phyloP scores from a whole-genome alignment of 2,113 vertebrate species.

The Zosterops lateralis region DNA sequence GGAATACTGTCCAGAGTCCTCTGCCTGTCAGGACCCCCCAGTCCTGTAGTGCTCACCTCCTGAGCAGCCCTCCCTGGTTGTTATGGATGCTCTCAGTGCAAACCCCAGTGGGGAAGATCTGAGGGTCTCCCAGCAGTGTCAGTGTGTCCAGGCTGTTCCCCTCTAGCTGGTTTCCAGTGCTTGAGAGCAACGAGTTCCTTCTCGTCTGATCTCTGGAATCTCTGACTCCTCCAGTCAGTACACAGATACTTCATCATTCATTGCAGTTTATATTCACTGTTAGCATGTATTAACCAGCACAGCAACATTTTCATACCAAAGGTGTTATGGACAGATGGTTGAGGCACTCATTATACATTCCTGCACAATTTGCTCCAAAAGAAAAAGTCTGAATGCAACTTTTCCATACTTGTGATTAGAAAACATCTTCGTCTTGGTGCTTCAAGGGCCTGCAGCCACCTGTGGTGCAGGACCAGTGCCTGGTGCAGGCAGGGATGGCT shows the following conservation, averaged over 20 bases:
- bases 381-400: not conserved
- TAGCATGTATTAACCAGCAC: not conserved
- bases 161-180: not conserved
- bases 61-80: not conserved
- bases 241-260: not conserved
- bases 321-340: not conserved
- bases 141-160: not conserved
- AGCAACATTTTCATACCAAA: not conserved
- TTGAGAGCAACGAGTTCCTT: not conserved
- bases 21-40: accelerated
- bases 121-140: accelerated
- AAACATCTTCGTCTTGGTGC: not conserved
- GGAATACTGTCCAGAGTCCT: not conserved
- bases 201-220: not conserved
- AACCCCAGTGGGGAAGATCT: accelerated
- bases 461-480: not conserved
- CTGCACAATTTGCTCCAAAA: not conserved
- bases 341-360: not conserved
- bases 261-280: not conserved
- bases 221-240: not conserved
- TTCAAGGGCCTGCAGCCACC: not conserved
- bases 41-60: not conserved
- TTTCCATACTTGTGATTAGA: not conserved
- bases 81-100: accelerated
- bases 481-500: not conserved